A percentile compares a stretch with the other conserved stretches of the same genome.
Conservation (phyloP, 2,113 vertebrate species). For the Himantopus leucocephalus region DNA sequence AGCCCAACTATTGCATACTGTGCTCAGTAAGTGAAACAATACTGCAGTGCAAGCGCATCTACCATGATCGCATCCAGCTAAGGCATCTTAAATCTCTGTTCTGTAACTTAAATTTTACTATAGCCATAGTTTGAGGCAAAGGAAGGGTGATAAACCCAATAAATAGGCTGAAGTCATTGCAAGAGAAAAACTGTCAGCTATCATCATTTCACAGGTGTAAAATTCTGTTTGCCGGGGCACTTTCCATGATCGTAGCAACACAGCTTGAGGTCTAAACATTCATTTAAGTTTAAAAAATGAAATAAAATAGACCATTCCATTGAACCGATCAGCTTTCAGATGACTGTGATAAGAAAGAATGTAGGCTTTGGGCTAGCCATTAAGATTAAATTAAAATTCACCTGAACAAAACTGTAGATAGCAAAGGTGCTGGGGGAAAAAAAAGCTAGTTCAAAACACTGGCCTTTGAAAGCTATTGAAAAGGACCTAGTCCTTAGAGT, state of each 20-base stretch:
- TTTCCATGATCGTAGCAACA: background rate
- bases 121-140: background rate
- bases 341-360: conserved; percentile 4
- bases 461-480: background rate
- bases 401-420: background rate
- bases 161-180: background rate
- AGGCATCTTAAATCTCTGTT: background rate
- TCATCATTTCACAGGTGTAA: background rate
- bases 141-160: background rate
- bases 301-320: background rate
- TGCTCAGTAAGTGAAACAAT: background rate
- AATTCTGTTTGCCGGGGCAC: background rate
- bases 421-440: background rate
- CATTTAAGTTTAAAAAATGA: background rate
- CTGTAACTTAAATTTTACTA: background rate
- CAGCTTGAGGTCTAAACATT: background rate
- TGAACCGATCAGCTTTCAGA: background rate
- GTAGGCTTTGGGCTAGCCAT: background rate
- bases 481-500: background rate
- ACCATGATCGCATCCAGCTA: background rate
- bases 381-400: conserved; percentile 28
- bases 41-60: background rate
- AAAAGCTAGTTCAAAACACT: background rate
- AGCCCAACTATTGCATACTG: background rate
- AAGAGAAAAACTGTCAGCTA: background rate